Base-by-base conservation (phyloP, 2,888 invertebrate species). In the Koerneria pararmatus region DNA sequence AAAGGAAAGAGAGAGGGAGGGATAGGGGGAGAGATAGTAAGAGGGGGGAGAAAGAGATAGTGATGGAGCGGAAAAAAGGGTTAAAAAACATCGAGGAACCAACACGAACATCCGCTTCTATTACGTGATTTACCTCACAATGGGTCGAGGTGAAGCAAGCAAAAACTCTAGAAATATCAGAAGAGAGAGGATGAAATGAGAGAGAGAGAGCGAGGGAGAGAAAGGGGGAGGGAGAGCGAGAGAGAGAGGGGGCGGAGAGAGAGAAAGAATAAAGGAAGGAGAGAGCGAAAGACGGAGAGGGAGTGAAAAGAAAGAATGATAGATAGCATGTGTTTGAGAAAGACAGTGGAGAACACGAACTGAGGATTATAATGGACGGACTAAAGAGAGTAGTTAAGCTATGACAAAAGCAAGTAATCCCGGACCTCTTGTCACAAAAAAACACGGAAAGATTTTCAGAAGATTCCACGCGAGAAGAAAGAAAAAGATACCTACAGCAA, bases 121-220 rank as follows among this genome's bases (percentile, higher is more conserved):
- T 49, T 29, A 67, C 48, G 35, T 70, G 67, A 0, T 62, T 35
- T 31, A 59, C 67, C n/a, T n/a, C n/a, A n/a, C n/a, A n/a, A n/a
- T n/a, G n/a, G n/a, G n/a, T n/a, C n/a, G n/a, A n/a, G n/a, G n/a
- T n/a, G n/a, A n/a, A n/a, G n/a, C n/a, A n/a, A n/a, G n/a, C n/a
- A n/a, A n/a, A 48, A 35, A 27, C n/a, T 11, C 46, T 35, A 24
- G 31, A 49, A 48, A 2, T 27, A 49, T 32, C 46, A 29, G 37
- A 51, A 24, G 5, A 29, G 31, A 27, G 60, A 60, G 49, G 19
- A 48, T 2, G 60, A 46, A 22, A 31, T 3, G 54, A 3, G 19
- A 8, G 46, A 57, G 32, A 24, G 37, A 22, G 29, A 41, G 64
- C 22, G 58, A 51, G 58, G 49, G 27, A 58, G 58, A 31, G 27